Evolutionary conservation across 2,797 vertebrate genomes (phyloP).

Genomic region (Etheostoma nigrum): DNA sequence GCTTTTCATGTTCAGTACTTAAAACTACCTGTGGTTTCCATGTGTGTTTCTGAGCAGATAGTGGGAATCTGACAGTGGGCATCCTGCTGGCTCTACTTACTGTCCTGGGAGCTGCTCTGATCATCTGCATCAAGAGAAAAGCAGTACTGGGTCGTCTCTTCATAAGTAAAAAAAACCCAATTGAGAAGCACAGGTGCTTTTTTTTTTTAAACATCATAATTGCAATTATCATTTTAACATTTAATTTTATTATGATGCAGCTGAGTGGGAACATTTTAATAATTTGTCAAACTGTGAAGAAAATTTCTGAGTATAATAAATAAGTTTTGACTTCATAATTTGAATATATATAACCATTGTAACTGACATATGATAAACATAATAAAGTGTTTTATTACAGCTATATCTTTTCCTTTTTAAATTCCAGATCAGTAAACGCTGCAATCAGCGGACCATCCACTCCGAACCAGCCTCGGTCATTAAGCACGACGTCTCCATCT

Average conservation of each 20-base stretch:
- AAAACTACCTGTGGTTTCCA: neutral
- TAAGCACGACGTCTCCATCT: slow-evolving; percentile 70
- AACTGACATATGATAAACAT: slow-evolving; percentile 4
- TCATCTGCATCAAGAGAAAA: slow-evolving; percentile 92
- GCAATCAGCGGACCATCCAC: slow-evolving; percentile 79
- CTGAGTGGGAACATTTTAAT: neutral
- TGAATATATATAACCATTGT: slow-evolving; percentile 22
- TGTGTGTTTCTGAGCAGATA: slow-evolving; percentile 81
- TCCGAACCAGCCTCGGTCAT: slow-evolving; percentile 66
- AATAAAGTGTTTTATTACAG: slow-evolving; percentile 21
- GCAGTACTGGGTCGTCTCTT: slow-evolving; percentile 86
- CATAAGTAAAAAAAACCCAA: slow-evolving; percentile 90
- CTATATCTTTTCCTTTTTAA: slow-evolving; percentile 14
- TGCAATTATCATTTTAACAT: too few species aligned
- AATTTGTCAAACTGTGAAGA: slow-evolving; percentile 22
- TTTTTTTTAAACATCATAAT: neutral
- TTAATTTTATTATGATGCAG: neutral
- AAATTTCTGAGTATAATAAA: slow-evolving; percentile 18
- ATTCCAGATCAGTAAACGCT: slow-evolving; percentile 87
- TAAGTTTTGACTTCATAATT: slow-evolving; percentile 24
- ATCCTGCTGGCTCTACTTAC: slow-evolving; percentile 88
- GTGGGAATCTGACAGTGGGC: slow-evolving; percentile 84
- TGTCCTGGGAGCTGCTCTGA: slow-evolving; percentile 84
- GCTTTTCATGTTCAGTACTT: neutral
- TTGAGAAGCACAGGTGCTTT: slow-evolving; percentile 93